A percentile compares a stretch with the other conserved stretches of the same genome.
Conservation (phyloP, 2,797 vertebrate genomes). For the Lacerta agilis region DNA sequence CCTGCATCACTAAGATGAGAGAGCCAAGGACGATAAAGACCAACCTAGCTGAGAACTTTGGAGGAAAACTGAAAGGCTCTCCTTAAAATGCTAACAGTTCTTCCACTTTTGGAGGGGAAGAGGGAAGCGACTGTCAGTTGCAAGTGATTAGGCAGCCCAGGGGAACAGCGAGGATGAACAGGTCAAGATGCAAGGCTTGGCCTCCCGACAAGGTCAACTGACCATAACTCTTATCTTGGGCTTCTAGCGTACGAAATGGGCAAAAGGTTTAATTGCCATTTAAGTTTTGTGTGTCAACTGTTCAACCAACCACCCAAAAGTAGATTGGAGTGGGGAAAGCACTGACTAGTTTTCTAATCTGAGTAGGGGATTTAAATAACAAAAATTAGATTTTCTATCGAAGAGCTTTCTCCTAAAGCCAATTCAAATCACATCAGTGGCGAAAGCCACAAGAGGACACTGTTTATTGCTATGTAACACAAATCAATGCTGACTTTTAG, state of each 20-base stretch:
- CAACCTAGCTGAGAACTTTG: background rate
- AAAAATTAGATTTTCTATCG: slow-evolving; percentile 3
- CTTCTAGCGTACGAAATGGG: background rate
- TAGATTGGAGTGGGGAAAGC: background rate
- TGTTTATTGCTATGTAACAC: background rate
- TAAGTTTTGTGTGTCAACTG: background rate
- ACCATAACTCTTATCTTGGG: background rate
- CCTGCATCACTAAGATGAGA: background rate
- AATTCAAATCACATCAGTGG: background rate
- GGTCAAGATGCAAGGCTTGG: too few relatives aligned
- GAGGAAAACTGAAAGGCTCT: background rate
- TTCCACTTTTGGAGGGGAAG: background rate
- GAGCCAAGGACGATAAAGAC: background rate
- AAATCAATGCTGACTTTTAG: slow-evolving; percentile 33
- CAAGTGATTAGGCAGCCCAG: background rate
- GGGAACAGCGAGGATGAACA: background rate
- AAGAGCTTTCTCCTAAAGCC: background rate
- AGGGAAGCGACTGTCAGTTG: background rate
- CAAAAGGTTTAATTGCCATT: background rate
- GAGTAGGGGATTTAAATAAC: background rate
- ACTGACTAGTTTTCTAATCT: background rate
- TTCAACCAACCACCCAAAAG: background rate
- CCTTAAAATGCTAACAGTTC: background rate
- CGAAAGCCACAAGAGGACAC: background rate
- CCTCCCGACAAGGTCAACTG: background rate